phyloP scores from a whole-genome alignment of 53 echinoderm and acorn worm species.

The Echinarachnius parma region DNA sequence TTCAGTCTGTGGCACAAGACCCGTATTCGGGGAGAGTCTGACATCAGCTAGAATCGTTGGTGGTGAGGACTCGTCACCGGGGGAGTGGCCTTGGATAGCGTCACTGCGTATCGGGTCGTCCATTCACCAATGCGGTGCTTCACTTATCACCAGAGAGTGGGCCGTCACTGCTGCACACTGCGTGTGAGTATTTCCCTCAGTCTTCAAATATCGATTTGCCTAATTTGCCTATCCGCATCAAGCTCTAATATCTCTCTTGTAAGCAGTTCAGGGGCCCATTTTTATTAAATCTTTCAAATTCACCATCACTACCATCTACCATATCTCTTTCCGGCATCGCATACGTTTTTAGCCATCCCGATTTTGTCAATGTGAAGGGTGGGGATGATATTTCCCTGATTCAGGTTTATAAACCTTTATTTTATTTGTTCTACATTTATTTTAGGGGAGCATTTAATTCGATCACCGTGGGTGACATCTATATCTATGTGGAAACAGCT shows the following conservation, averaged over 20 bases:
- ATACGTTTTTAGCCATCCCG: too few species aligned
- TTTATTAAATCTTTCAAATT: too few species aligned
- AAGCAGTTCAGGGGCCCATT: too few species aligned
- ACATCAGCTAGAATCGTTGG: slow-evolving; percentile 72
- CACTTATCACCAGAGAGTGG: slow-evolving; percentile 62
- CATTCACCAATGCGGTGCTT: slow-evolving; percentile 62
- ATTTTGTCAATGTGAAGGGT: slow-evolving; percentile 9
- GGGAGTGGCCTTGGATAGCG: slow-evolving; percentile 85
- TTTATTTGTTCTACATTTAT: too few species aligned
- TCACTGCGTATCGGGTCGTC: slow-evolving; percentile 29
- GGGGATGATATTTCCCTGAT: slow-evolving; percentile 76
- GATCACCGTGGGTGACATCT: slow-evolving; percentile 49
- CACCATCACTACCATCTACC: too few species aligned
- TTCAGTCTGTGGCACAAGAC: slow-evolving; percentile 65
- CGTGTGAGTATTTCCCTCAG: slow-evolving; percentile 66
- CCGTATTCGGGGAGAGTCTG: slow-evolving; percentile 3
- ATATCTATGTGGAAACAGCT: slow-evolving; percentile 18
- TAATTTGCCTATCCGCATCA: too few species aligned
- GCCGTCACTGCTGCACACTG: slow-evolving; percentile 84
- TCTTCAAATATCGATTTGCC: neutral
- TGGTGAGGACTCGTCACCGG: slow-evolving; percentile 36
- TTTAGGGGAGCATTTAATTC: slow-evolving; percentile 18
- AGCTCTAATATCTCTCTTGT: too few species aligned
- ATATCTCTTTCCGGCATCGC: too few species aligned
- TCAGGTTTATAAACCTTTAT: too few species aligned